Conservation (phyloP, 1,140 invertebrate species). For the Berghia stephanieae region DNA sequence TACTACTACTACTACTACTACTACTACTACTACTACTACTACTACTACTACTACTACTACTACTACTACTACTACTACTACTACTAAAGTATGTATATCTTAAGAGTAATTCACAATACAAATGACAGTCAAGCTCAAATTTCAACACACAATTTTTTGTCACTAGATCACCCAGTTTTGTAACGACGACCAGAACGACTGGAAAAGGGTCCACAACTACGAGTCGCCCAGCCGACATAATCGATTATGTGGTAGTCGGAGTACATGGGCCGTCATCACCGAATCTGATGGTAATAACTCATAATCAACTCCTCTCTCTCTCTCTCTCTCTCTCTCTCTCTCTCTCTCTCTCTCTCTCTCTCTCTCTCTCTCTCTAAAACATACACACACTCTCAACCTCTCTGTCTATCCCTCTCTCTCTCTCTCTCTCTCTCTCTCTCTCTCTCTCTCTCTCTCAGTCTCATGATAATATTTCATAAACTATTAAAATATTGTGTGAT, state of each 20-base stretch:
- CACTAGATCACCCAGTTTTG: conserved; percentile 73
- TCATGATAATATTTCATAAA: too few species aligned
- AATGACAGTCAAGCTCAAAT: not conserved
- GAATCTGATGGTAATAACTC: conserved; percentile 65
- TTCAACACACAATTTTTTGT: too few species aligned
- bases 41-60: conserved; percentile 7
- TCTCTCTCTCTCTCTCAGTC: too few species aligned
- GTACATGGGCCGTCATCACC: conserved; percentile 73
- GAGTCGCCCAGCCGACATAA: conserved; percentile 78
- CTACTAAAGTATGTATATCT: too few species aligned
- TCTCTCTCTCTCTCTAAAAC: too few species aligned
- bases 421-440: too few species aligned
- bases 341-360: too few species aligned
- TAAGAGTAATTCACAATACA: not conserved
- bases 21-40: conserved; percentile 7
- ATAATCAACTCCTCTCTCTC: too few species aligned
- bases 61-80: conserved; percentile 8
- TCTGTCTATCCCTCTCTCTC: too few species aligned
- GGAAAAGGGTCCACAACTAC: conserved; percentile 69
- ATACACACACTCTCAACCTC: too few species aligned
- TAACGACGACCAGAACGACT: conserved; percentile 63
- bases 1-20: conserved; percentile 8
- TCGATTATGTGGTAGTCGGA: conserved; percentile 72
- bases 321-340: too few species aligned
- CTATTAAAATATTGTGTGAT: too few species aligned